phyloP scores from a whole-genome alignment of 2,113 vertebrate species.

The Dipodomys merriami region DNA sequence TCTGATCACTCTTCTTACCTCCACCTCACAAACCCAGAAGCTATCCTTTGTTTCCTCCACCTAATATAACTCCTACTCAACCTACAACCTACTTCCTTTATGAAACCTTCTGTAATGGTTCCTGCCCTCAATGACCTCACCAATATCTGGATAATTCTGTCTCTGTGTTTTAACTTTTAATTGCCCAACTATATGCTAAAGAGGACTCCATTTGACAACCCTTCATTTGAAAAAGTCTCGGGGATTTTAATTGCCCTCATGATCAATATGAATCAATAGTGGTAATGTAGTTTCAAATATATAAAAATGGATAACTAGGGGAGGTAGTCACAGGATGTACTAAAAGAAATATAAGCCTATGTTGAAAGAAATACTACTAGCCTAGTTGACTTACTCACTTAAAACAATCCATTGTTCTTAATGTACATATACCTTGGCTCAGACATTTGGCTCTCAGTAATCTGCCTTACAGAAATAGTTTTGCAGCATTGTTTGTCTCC shows the following conservation, averaged over 20 bases:
- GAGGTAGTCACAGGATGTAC: background rate
- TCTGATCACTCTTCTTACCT: background rate
- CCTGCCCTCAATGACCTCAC: slow-evolving; percentile 48
- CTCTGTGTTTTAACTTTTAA: slow-evolving; percentile 62
- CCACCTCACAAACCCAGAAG: slow-evolving; percentile 2
- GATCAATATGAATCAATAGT: slow-evolving; percentile 62
- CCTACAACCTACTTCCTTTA: slow-evolving; percentile 41
- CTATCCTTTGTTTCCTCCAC: background rate
- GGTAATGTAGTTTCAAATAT: slow-evolving; percentile 46
- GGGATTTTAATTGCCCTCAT: slow-evolving; percentile 68
- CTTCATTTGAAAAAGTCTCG: slow-evolving; percentile 63
- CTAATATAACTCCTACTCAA: slow-evolving; percentile 15
- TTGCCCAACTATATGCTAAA: slow-evolving; percentile 29
- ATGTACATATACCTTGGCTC: background rate
- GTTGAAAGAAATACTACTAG: slow-evolving; percentile 35
- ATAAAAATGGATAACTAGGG: slow-evolving; percentile 55
- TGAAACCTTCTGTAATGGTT: slow-evolving; percentile 21
- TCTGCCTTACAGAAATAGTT: slow-evolving; percentile 20
- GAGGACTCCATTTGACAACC: slow-evolving; percentile 51
- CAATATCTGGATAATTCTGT: slow-evolving; percentile 36
- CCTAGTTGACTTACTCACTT: slow-evolving; percentile 29
- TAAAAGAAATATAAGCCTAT: slow-evolving; percentile 30
- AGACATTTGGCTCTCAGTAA: slow-evolving; percentile 55
- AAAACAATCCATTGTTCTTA: slow-evolving; percentile 25
- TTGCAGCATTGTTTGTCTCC: slow-evolving; percentile 13